Percentiles rank a stretch among this genome's conserved stretches.
These are phyloP conservation scores for Gryon sp. DNA, from an alignment of 1,140 invertebrate genomes.

Conservation along the genomic window DNA sequence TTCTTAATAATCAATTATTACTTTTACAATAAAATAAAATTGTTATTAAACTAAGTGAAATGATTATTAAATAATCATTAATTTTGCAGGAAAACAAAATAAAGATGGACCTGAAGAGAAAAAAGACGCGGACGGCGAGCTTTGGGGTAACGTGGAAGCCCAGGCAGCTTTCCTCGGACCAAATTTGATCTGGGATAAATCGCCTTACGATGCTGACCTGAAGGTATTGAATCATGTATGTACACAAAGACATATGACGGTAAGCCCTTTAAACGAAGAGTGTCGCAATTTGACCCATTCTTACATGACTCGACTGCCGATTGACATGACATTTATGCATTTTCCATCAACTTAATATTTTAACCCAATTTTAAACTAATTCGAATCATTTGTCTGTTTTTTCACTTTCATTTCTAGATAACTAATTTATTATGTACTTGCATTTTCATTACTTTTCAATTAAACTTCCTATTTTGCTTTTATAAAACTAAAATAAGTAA, in stretches of 20 bases:
- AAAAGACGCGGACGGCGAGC: slow-evolving; percentile 89
- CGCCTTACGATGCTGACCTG: slow-evolving; percentile 94
- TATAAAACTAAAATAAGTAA: too few relatives aligned
- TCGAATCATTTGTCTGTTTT: too few relatives aligned
- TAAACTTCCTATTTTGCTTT: too few relatives aligned
- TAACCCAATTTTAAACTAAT: not conserved
- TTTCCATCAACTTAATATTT: not conserved
- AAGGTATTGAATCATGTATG: slow-evolving; percentile 88
- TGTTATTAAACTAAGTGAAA: too few relatives aligned
- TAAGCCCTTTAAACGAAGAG: slow-evolving; percentile 70
- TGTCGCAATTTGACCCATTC: slow-evolving; percentile 44
- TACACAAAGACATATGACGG: slow-evolving; percentile 76
- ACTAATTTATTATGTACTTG: too few relatives aligned
- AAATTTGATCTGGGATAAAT: slow-evolving; percentile 94
- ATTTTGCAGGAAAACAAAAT: slow-evolving; percentile 76
- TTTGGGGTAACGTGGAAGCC: slow-evolving; percentile 91
- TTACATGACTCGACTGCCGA: slow-evolving; percentile 24
- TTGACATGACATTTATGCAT: not conserved
- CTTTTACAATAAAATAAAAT: not conserved
- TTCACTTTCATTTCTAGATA: too few relatives aligned
- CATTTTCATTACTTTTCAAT: too few relatives aligned
- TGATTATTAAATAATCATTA: not conserved
- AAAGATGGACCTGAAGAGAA: slow-evolving; percentile 85
- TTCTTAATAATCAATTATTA: not conserved
- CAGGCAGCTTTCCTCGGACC: slow-evolving; percentile 96